Base-by-base conservation (phyloP, 2,113 vertebrate genomes). In the Scatophagus argus region DNA sequence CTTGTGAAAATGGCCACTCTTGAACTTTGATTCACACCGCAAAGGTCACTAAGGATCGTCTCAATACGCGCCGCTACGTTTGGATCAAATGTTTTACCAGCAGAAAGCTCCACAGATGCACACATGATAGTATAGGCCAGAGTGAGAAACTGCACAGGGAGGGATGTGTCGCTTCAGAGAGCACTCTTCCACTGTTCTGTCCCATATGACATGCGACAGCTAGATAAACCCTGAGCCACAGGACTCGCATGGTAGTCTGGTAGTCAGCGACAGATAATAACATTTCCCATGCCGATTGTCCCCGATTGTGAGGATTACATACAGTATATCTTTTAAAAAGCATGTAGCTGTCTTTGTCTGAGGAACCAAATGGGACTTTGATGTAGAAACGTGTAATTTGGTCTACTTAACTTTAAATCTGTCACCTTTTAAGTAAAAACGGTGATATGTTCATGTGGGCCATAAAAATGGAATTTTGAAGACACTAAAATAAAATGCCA, bases 91-190 rank as follows among this genome's bases (percentile, higher is more conserved):
- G 54, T 54, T 43, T 66, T 64, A n/a, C 52, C 19, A 3, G 39
- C 9, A 77, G 7, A 36, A 29, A 5, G 49, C 21, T 46, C 0
- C 4, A 46, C 36, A 68, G 65, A 77, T 44, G 39, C 25, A 63
- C 12, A 66, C 13, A 52, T 31, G 55, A 59, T 38, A 27, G 44
- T 5, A 34, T 25, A 49, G 21, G 1, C 9, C 41, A 19, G 9
- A 55, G 21, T 21, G 25, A 62, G 74, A 58, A 69, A 49, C 59
- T 46, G 69, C 23, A 54, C 52, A 83, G 66, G 51, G 41, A 66
- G 32, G 62, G 54, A 63, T 62, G 64, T 84, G 79, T 73, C 86
- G 71, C 84, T 82, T 75, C 68, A 84, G 63, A 60, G 46, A 51
- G n/a, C 32, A 16, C 29, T 78, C 67, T 74, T 56, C 69, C 63